Percentiles rank a stretch among this genome's conserved stretches.
These are phyloP conservation scores for Pseudopodoces humilis DNA, from an alignment of 2,113 vertebrate genomes.

Conservation along the genomic window DNA sequence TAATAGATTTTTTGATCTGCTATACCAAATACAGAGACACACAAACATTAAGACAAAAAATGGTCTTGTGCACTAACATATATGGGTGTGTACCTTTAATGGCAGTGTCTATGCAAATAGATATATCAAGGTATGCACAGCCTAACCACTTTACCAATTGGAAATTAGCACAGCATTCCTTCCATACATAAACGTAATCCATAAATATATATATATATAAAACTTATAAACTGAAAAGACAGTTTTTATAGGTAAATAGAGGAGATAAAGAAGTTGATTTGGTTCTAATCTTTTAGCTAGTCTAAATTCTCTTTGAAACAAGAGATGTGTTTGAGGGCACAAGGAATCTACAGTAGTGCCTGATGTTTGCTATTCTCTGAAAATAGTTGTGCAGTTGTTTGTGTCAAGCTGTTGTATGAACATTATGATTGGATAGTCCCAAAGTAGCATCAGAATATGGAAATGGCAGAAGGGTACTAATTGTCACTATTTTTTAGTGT, in stretches of 20 bases:
- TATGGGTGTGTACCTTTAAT: conserved; percentile 4
- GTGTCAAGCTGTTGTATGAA: background rate
- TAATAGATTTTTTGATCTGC: background rate
- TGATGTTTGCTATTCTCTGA: background rate
- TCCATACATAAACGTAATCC: background rate
- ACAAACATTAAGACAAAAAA: background rate
- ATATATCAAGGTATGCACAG: background rate
- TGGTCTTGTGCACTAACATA: conserved; percentile 33
- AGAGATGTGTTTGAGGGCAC: background rate
- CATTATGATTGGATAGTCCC: background rate
- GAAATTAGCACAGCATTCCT: background rate
- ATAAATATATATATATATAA: background rate
- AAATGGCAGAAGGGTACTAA: conserved; percentile 13
- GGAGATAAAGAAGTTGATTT: background rate
- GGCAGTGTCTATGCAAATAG: background rate
- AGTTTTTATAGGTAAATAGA: background rate
- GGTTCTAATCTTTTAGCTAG: background rate
- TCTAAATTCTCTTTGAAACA: background rate
- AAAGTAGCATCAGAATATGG: background rate
- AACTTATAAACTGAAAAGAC: background rate
- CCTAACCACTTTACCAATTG: background rate
- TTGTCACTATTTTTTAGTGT: conserved; percentile 8
- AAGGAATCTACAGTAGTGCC: background rate
- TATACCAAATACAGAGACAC: conserved; percentile 11
- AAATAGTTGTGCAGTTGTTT: background rate